Conservation (phyloP, 1,140 invertebrate genomes). For the Scaptodrosophila lebanonensis region DNA sequence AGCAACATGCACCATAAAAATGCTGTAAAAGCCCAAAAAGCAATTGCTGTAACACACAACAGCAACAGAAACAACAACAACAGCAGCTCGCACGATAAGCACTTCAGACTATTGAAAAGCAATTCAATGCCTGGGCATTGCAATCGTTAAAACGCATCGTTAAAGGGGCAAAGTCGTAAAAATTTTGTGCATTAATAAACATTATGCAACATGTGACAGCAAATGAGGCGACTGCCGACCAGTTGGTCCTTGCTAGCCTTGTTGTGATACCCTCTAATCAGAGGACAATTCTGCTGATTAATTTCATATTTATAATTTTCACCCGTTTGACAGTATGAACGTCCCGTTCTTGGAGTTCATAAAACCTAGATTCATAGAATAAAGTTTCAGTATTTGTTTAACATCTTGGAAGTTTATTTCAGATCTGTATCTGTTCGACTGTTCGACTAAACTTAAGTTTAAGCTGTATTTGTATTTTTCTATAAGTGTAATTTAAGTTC, state of each 20-base stretch:
- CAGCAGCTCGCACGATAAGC: not conserved
- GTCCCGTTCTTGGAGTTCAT: no score
- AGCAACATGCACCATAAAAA: constrained; percentile 40
- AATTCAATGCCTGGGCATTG: constrained; percentile 21
- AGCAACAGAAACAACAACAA: constrained; percentile 4
- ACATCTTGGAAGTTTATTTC: no score
- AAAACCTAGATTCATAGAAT: no score
- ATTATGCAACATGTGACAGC: constrained; percentile 62
- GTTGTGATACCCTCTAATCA: no score
- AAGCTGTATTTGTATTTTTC: no score
- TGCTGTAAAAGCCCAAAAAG: constrained; percentile 51
- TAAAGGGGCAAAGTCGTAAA: constrained; percentile 58
- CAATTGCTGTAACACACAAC: constrained; percentile 20
- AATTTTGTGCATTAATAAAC: constrained; percentile 71
- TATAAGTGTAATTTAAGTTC: no score
- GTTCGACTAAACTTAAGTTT: no score
- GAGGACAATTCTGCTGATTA: no score
- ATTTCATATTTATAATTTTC: no score
- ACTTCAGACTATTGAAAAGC: constrained; percentile 36
- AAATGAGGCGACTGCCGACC: constrained; percentile 36
- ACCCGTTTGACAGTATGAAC: no score
- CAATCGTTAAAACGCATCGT: constrained; percentile 59
- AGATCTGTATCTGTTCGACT: no score
- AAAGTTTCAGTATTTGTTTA: no score
- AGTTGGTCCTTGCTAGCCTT: constrained; percentile 3